phyloP scores from a whole-genome alignment of 1,140 invertebrate species.

The Helicoverpa zea region DNA sequence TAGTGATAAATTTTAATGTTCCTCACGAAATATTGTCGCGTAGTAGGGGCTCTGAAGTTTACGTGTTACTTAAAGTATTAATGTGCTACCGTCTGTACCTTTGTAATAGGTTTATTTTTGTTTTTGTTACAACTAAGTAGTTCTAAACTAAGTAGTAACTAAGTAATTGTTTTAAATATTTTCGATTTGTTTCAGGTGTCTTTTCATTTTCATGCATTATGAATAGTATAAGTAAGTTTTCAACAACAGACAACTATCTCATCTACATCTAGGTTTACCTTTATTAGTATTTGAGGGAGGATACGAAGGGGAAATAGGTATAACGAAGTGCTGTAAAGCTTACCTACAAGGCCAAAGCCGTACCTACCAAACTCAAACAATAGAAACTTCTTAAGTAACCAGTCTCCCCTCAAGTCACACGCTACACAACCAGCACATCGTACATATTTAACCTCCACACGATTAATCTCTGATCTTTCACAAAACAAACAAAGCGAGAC shows the following conservation, averaged over 20 bases:
- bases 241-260: too few relatives aligned
- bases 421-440: neutral
- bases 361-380: neutral
- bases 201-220: too few relatives aligned
- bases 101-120: slow-evolving; percentile 25
- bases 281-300: too few relatives aligned
- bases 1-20: slow-evolving; percentile 85
- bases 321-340: too few relatives aligned
- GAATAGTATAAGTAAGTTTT: too few relatives aligned
- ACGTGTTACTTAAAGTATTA: slow-evolving; percentile 31
- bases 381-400: neutral
- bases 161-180: too few relatives aligned
- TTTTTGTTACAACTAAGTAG: too few relatives aligned
- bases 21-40: slow-evolving; percentile 78
- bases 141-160: too few relatives aligned
- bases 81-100: slow-evolving; percentile 2
- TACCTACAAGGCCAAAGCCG: neutral
- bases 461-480: slow-evolving; percentile 46
- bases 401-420: neutral
- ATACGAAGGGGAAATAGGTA: too few relatives aligned
- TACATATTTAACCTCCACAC: slow-evolving; percentile 27
- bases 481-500: slow-evolving; percentile 53
- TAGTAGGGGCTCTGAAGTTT: slow-evolving; percentile 48
- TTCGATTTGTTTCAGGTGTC: too few relatives aligned
- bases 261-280: too few relatives aligned